Evolutionary conservation across 2,797 vertebrate species (phyloP).

Genomic region (Ambastaia sidthimunki): DNA sequence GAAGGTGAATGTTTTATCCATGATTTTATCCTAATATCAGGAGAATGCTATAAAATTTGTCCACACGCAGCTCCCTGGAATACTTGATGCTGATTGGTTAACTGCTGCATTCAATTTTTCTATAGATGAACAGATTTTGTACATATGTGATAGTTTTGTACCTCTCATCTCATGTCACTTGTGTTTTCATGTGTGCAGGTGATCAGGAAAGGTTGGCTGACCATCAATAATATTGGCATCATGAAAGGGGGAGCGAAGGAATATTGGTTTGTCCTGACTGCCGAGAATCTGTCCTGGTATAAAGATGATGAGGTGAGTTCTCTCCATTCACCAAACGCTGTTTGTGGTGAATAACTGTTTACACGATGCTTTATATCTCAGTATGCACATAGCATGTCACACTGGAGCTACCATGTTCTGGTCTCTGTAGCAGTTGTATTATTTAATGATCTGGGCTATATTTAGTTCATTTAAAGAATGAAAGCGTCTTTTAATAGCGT

Average conservation of each 20-base stretch:
- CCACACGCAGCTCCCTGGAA: background rate
- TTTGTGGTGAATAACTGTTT: background rate
- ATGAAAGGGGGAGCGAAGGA: slow-evolving; percentile 97
- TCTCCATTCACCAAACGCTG: background rate
- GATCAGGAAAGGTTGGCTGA: slow-evolving; percentile 95
- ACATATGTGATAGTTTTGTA: no score
- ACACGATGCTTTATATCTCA: slow-evolving; percentile 8
- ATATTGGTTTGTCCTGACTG: slow-evolving; percentile 94
- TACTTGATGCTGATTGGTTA: background rate
- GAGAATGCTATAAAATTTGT: background rate
- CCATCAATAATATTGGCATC: slow-evolving; percentile 95
- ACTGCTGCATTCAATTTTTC: no score
- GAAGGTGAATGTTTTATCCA: background rate
- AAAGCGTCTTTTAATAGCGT: slow-evolving; percentile 35
- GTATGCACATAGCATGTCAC: background rate
- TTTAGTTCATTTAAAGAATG: slow-evolving; percentile 43
- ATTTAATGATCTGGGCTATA: slow-evolving; percentile 18
- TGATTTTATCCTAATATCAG: background rate
- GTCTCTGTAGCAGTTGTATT: slow-evolving; percentile 11
- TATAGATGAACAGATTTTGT: no score
- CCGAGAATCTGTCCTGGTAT: slow-evolving; percentile 94
- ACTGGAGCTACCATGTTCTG: slow-evolving; percentile 3
- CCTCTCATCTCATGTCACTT: background rate
- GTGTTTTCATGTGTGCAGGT: slow-evolving; percentile 74
- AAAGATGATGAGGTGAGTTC: slow-evolving; percentile 91